Conservation (phyloP, 2,113 vertebrate species). For the Nibea coibor region DNA sequence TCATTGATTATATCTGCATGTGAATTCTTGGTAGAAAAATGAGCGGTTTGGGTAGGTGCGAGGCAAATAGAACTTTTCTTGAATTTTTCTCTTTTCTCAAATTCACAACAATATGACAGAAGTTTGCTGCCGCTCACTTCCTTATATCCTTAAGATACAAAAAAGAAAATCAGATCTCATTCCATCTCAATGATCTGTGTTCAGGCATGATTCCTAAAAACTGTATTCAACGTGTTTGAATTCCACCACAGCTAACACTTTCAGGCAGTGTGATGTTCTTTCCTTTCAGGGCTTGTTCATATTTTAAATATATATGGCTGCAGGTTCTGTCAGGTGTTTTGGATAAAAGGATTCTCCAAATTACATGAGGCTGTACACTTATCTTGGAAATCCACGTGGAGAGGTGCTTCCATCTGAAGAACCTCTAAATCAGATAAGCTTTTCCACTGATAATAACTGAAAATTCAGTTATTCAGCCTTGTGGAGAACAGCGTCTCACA, state of each 20-base stretch:
- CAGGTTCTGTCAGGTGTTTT: slow-evolving; percentile 41
- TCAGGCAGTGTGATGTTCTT: not conserved
- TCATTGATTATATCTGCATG: not conserved
- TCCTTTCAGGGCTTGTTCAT: slow-evolving; percentile 33
- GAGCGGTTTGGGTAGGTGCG: too few relatives aligned
- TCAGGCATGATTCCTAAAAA: not conserved
- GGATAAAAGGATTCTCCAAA: slow-evolving; percentile 56
- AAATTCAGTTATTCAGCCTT: not conserved
- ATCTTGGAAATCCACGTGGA: slow-evolving; percentile 63
- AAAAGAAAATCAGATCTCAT: not conserved
- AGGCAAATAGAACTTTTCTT: not conserved
- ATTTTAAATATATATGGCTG: slow-evolving; percentile 33
- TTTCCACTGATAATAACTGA: slow-evolving; percentile 16
- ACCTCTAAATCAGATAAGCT: slow-evolving; percentile 39
- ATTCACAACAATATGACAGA: not conserved
- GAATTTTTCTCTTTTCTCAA: not conserved
- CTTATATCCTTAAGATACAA: not conserved
- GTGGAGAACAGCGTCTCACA: not conserved
- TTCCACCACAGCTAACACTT: slow-evolving; percentile 9
- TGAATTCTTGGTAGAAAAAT: not conserved
- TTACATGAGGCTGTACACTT: slow-evolving; percentile 42
- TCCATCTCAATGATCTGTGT: not conserved
- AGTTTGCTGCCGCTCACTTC: too few relatives aligned
- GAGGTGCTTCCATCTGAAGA: slow-evolving; percentile 49
- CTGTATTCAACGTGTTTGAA: not conserved